Conservation (phyloP, 2,797 vertebrate genomes). For the Sorex maritimensis region DNA sequence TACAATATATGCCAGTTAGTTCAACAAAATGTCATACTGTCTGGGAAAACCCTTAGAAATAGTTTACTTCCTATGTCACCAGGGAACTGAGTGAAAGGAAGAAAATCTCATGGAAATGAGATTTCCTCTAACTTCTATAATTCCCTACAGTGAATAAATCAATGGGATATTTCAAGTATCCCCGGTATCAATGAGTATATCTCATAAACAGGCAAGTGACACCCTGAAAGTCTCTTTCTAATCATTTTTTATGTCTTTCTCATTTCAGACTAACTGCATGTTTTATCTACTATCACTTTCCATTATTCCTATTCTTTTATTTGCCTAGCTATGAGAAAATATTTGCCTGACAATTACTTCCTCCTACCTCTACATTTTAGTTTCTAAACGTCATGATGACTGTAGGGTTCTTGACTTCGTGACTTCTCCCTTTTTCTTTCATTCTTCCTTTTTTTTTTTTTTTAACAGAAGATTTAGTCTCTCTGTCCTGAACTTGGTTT, state of each 20-base stretch:
- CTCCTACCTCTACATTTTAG: not conserved
- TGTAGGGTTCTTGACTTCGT: conserved; percentile 19
- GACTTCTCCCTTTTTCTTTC: not conserved
- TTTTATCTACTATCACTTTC: not conserved
- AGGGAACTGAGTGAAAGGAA: conserved; percentile 68
- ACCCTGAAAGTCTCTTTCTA: not conserved
- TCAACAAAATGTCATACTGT: conserved; percentile 79
- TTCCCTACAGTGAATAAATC: conserved; percentile 78
- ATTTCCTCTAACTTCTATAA: conserved; percentile 79
- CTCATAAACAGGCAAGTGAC: conserved; percentile 51
- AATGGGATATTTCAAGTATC: conserved; percentile 62
- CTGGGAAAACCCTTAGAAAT: conserved; percentile 78
- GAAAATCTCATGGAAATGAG: conserved; percentile 76
- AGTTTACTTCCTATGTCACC: conserved; percentile 77
- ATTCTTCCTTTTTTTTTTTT: not conserved
- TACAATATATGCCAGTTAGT: conserved; percentile 76
- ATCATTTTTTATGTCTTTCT: not conserved
- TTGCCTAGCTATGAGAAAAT: not conserved
- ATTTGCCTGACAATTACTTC: not conserved
- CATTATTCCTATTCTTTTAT: not conserved
- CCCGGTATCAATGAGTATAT: conserved; percentile 61
- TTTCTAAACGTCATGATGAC: conserved; percentile 42
- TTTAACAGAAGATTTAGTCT: conserved; percentile 79
- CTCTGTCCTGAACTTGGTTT: conserved; percentile 78
- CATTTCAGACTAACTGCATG: not conserved